Evolutionary conservation across 1,140 invertebrate species (phyloP), one percentile per base, ranked within the genome.

Genomic region (Lepidurus couesii): DNA sequence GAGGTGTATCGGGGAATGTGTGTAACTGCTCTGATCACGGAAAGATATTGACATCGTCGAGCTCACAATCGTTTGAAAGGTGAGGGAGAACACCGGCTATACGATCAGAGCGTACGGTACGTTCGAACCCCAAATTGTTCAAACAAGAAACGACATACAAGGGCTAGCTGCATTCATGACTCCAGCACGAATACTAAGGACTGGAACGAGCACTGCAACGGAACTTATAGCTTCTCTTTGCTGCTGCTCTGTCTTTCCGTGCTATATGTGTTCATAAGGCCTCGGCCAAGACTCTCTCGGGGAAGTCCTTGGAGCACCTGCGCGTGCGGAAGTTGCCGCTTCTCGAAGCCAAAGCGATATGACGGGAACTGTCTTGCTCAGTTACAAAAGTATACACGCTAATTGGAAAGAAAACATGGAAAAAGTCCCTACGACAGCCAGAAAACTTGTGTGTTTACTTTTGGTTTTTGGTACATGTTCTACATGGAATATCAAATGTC

Each of bases 151-250:
- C 21, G 53, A 21, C 53, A 65, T 21, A 65, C 53, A 65, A 65
- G 21, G 16, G 53, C 8, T 21, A 21, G 53, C 53, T 65, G 13
- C 13, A 65, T 16, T 65, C 53, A 65, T 65, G 53, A 65, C 53
- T 13, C 16, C 53, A 21, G 53, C 16, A 65, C 53, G 53, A 65
- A 65, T 21, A 65, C 53, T 65, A 65, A 65, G 53, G 53, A 8
- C 16, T 13, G 53, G 16, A 21, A 21, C 53, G 9, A 21, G 21
- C 3, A 65, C 53, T 65, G 13, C 53, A 13, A 9, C 53, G 53
- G 53, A 65, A 65, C 53, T 65, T 65, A 65, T 65, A 65, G 53
- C 53, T 65, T 65, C 16, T 65, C 53, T 65, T 65, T 16, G 53
- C 53, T 21, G 16, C 53, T 65, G n/a, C 53, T 65, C 53, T 65